Conservation (phyloP, 1,140 invertebrate species). For the Gryon sp. region DNA sequence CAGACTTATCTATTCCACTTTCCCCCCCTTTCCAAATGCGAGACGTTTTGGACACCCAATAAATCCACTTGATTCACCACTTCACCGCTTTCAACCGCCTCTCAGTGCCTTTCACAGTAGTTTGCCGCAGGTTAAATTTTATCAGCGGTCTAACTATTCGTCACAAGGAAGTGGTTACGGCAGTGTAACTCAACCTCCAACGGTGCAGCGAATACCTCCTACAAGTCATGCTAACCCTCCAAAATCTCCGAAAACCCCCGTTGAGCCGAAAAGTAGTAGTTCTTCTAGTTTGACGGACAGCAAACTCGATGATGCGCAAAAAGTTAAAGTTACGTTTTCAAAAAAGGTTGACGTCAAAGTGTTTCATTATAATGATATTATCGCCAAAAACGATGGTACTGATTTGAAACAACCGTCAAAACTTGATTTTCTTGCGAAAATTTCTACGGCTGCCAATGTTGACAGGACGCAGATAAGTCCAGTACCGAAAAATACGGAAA, state of each 20-base stretch:
- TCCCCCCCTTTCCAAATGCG: conserved; percentile 74
- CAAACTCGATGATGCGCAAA: conserved; percentile 27
- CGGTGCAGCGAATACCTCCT: conserved; percentile 76
- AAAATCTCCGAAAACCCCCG: conserved; percentile 70
- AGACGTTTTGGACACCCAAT: conserved; percentile 68
- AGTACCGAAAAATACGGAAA: conserved; percentile 13
- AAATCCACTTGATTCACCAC: conserved; percentile 71
- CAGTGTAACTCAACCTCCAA: conserved; percentile 59
- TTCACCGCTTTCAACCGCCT: conserved; percentile 71
- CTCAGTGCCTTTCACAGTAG: conserved; percentile 78
- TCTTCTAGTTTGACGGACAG: conserved; percentile 6
- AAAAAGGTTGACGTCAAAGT: conserved; percentile 59
- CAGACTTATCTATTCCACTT: conserved; percentile 76
- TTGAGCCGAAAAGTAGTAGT: conserved; percentile 8
- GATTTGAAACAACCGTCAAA: conserved; percentile 25
- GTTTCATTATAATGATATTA: no score
- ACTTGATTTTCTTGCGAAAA: conserved; percentile 50
- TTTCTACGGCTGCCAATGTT: conserved; percentile 24
- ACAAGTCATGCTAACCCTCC: conserved; percentile 70
- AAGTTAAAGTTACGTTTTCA: conserved; percentile 28
- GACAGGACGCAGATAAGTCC: conserved; percentile 28
- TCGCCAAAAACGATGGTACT: conserved; percentile 62
- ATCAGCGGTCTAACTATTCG: conserved; percentile 73
- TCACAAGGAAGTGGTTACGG: conserved; percentile 67
- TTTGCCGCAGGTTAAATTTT: conserved; percentile 76